Evolutionary conservation across 2,113 vertebrate species (phyloP), one percentile per base, ranked within the genome.

Genomic region (Reinhardtius hippoglossoides): DNA sequence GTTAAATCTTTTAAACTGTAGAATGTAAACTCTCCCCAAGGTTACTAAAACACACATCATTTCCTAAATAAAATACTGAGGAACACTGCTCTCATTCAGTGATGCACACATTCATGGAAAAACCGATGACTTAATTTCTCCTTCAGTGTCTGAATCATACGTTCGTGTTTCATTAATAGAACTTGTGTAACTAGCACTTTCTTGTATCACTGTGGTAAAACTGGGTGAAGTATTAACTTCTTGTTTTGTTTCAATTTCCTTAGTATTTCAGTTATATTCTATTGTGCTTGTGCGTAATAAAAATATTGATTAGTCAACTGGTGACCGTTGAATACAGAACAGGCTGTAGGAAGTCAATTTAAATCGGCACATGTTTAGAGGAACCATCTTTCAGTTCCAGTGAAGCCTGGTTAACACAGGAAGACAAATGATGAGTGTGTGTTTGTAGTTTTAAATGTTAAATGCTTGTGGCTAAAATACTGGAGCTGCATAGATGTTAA

Each of bases 381-480:
- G 13, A 15, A 46, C 44, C 44, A 46, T 16, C 44, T 46, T 14
- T 15, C 12, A 14, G 14, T 10, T 40, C 14, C 5, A 44, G 6
- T 64, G 27, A 14, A 23, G 44, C n/a, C 7, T 20, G 21, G 3
- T 60, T 71, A 4, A 35, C 5, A 4, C 27, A 57, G 37, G 50
- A 18, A 71, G 7, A 35, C 18, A 46, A 13, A 21, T 2, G 9
- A 12, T 26, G 27, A 31, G 27, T 31, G 26, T 27, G 26, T 27
- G n/a, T n/a, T n/a, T n/a, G 18, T n/a, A 52, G 20, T 54, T 69
- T 58, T 46, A 74, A 74, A 67, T 70, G 68, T 42, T 42, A 42
- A 10, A 40, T 40, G 37, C 37, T 2, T 2, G 9, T 40, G 8
- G 8, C 37, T 40, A 40, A 40, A 40, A 40, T 40, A 42, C 40